Evolutionary conservation across 1,140 invertebrate genomes (phyloP).

Genomic region (Drosophila athabasca): DNA sequence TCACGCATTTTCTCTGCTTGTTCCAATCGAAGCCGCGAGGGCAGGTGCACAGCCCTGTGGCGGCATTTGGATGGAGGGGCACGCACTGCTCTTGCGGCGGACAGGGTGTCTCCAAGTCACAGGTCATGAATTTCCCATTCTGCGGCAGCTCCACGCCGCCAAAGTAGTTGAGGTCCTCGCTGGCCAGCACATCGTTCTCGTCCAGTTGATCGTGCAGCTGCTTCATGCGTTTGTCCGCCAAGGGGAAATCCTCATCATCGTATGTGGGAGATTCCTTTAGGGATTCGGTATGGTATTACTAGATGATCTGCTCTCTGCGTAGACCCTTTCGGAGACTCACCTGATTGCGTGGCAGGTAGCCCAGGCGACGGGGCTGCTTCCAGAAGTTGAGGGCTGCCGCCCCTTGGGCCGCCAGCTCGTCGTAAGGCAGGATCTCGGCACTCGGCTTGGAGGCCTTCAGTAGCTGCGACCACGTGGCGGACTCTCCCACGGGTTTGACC

Average conservation of each 20-base stretch:
- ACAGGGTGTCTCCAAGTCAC: conserved; percentile 85
- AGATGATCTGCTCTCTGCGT: neutral
- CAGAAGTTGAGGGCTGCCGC: conserved; percentile 68
- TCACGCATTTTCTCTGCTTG: conserved; percentile 83
- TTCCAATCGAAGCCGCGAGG: conserved; percentile 86
- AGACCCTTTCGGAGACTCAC: conserved; percentile 12
- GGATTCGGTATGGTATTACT: neutral
- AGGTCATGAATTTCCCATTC: conserved; percentile 77
- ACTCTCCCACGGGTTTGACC: conserved; percentile 87
- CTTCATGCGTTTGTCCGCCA: conserved; percentile 76
- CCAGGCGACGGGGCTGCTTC: conserved; percentile 69
- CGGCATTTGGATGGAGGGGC: conserved; percentile 84
- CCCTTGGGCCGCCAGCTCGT: conserved; percentile 18
- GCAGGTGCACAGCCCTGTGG: conserved; percentile 89
- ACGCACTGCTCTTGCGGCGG: conserved; percentile 88
- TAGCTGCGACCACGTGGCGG: conserved; percentile 85
- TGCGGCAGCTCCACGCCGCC: conserved; percentile 42
- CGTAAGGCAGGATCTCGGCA: conserved; percentile 54
- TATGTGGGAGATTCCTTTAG: conserved; percentile 60
- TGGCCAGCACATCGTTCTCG: conserved; percentile 83
- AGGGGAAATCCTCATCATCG: conserved; percentile 76
- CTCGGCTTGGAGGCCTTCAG: conserved; percentile 73
- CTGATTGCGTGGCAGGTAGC: conserved; percentile 48
- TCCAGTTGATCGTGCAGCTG: conserved; percentile 77
- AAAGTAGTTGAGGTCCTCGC: conserved; percentile 70